Conservation (phyloP, 2,888 invertebrate species). For the Laspeyria flexula region DNA sequence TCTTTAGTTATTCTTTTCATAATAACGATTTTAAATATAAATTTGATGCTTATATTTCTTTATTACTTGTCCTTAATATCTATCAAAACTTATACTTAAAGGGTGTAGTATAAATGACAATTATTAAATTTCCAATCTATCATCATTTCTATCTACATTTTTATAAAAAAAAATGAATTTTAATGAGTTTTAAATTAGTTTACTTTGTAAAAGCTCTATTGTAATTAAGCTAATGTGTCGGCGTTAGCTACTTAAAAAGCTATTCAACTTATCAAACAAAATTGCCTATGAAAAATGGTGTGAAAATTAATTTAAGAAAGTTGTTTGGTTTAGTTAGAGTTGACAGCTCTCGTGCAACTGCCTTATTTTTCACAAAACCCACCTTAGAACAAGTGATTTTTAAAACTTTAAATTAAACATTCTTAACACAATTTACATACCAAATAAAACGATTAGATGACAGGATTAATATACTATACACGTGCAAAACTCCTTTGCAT, state of each 20-base stretch:
- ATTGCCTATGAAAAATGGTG: background rate
- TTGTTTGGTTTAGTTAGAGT: background rate
- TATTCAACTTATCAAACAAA: background rate
- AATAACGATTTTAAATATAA: too few species aligned
- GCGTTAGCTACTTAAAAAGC: background rate
- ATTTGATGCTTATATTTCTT: too few species aligned
- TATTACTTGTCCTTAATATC: too few species aligned
- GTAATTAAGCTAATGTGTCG: background rate
- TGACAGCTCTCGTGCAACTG: constrained; percentile 11
- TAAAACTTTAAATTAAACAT: constrained; percentile 11
- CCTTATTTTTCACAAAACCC: constrained; percentile 6
- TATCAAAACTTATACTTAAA: too few species aligned
- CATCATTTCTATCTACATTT: too few species aligned
- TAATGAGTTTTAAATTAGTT: background rate
- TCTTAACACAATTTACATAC: constrained; percentile 34
- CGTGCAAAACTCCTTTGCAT: constrained; percentile 39
- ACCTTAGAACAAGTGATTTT: constrained; percentile 7
- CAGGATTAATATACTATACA: constrained; percentile 39
- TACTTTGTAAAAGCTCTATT: background rate
- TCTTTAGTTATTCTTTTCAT: too few species aligned
- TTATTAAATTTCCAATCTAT: too few species aligned
- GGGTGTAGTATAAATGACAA: too few species aligned
- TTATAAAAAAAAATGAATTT: too few species aligned
- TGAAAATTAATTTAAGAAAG: background rate
- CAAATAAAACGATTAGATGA: constrained; percentile 39